Evolutionary conservation across 2,113 vertebrate species (phyloP), one percentile per base, ranked within the genome.

Genomic region (Columbina picui): DNA sequence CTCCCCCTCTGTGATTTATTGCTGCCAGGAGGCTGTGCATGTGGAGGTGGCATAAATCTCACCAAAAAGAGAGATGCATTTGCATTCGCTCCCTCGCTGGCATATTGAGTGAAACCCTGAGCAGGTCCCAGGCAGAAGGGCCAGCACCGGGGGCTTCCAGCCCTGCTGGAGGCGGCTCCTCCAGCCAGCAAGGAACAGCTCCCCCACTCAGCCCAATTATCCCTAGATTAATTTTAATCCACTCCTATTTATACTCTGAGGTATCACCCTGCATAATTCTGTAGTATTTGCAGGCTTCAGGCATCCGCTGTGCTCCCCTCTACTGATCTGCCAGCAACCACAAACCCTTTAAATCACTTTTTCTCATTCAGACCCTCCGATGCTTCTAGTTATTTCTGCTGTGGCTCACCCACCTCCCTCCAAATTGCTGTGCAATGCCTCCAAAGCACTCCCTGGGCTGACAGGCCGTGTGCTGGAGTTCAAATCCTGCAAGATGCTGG

Each of bases 41-140:
- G 92, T 91, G 94, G 94, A 96, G 94, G 95, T 96, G 96, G 95
- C 78, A 96, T 97, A 94, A 96, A 96, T 96, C 96, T 96, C 91
- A 90, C 90, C 93, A 85, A 96, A 93, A 96, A 96, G 88, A 95
- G 77, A 94, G 30, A 77, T 56, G 90, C 87, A 97, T 97, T 95
- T 96, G 93, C 94, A 97, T 96, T 96, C 0, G 0, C 26, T 97
- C 77, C 45, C 91, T 95, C 19, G 0, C 70, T 87, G 67, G 93
- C 63, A 80, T 90, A 83, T 32, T 87, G 89, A 95, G 80, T 91
- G 70, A 87, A 91, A 45, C 38, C 29, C 82, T 43, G 63, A 77
- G 87, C 32, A 17, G 55, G 78, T 88, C 87, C 25, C 55, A 76
- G 70, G 79, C 86, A 45, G 50, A 30, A 83, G 60, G 56, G 82